Conservation (phyloP, 2,888 invertebrate genomes). For the Apoda limacodes region DNA sequence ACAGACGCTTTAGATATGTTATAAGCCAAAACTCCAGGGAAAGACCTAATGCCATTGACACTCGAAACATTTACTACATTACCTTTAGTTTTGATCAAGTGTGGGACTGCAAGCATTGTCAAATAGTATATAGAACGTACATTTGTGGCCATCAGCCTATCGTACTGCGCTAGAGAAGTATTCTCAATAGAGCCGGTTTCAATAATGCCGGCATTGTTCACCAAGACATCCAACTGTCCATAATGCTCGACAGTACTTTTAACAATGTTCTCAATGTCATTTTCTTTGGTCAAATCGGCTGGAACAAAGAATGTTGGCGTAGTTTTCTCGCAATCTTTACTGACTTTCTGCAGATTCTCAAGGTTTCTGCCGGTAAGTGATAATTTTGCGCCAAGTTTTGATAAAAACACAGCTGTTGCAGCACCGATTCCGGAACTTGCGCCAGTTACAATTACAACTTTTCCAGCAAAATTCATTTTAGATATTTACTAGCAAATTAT, state of each 20-base stretch:
- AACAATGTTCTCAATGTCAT: conserved; percentile 78
- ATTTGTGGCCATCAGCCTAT: conserved; percentile 90
- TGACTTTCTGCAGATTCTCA: conserved; percentile 68
- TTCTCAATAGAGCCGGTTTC: conserved; percentile 87
- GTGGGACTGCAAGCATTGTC: conserved; percentile 89
- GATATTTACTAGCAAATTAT: conserved; percentile 21
- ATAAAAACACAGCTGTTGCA: conserved; percentile 82
- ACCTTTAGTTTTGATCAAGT: conserved; percentile 86
- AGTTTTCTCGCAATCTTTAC: conserved; percentile 45
- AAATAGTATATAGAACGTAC: conserved; percentile 85
- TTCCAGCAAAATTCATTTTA: conserved; percentile 73
- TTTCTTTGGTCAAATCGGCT: conserved; percentile 81
- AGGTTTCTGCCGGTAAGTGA: conserved; percentile 77
- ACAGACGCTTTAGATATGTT: conserved; percentile 93
- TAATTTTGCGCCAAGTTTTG: conserved; percentile 80
- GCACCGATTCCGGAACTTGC: conserved; percentile 90
- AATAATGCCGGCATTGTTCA: conserved; percentile 92
- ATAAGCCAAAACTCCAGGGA: conserved; percentile 91
- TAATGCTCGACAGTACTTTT: conserved; percentile 79
- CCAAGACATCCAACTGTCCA: conserved; percentile 83
- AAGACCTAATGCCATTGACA: conserved; percentile 91
- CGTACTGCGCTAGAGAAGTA: conserved; percentile 88
- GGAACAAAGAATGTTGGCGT: conserved; percentile 68
- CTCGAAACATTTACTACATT: conserved; percentile 96
- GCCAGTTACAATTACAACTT: conserved; percentile 82